phyloP scores from a whole-genome alignment of 1,140 invertebrate species.

The Lordiphosa mommai region DNA sequence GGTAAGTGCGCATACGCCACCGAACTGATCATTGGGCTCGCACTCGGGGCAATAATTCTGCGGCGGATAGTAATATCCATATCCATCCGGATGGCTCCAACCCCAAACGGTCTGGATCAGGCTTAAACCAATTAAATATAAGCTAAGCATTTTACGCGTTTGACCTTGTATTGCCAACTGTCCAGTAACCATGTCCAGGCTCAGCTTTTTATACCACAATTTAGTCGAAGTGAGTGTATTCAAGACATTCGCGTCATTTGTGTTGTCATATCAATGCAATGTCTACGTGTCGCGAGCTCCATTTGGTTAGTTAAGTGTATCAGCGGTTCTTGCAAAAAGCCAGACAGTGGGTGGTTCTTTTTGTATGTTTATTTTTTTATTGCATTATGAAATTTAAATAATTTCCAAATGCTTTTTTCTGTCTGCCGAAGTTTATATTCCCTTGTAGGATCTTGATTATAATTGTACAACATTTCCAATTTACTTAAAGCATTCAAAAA shows the following conservation, averaged over 20 bases:
- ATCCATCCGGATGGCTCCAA: constrained; percentile 11
- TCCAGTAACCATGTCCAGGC: constrained; percentile 28
- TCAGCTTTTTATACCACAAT: constrained; percentile 47
- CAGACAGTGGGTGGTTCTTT: constrained; percentile 33
- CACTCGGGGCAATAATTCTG: constrained; percentile 24
- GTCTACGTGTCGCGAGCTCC: constrained; percentile 47
- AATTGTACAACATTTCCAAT: too few relatives aligned
- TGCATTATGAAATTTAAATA: constrained; percentile 31
- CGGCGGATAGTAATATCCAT: constrained; percentile 1
- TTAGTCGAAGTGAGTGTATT: background rate
- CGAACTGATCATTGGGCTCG: background rate
- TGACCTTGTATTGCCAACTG: constrained; percentile 44
- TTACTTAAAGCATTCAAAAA: too few relatives aligned
- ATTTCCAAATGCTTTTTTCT: too few relatives aligned
- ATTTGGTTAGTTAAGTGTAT: constrained; percentile 30
- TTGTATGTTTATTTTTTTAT: background rate
- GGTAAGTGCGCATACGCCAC: constrained; percentile 33
- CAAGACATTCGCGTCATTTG: background rate
- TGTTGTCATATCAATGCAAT: constrained; percentile 51
- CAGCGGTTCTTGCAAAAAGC: constrained; percentile 12
- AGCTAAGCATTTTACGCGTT: background rate
- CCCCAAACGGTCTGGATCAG: constrained; percentile 4
- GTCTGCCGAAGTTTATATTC: too few relatives aligned
- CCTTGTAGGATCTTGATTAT: too few relatives aligned
- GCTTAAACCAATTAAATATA: constrained; percentile 7